Base-by-base conservation (phyloP, 2,888 invertebrate species). In the Rhodophaea formosa region DNA sequence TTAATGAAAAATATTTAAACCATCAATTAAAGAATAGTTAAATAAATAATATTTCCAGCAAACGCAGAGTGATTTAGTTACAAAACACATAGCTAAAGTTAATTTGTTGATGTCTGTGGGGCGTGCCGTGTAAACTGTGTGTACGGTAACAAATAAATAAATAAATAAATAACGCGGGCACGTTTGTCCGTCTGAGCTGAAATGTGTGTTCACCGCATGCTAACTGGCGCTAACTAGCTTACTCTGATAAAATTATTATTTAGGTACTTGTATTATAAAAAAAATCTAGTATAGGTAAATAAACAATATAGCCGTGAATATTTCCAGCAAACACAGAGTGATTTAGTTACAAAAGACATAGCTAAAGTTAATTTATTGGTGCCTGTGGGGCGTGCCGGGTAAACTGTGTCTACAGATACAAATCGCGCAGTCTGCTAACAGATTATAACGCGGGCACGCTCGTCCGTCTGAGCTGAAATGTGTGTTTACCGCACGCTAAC, bases 61-160 rank as follows among this genome's bases (percentile, higher is more conserved):
- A 23, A 23, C 3, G 5, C 23, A 23, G 23, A 23, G 23, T 23
- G 23, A 23, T 23, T 23, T 23, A 23, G 23, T 23, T 23, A 23
- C 23, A 23, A 23, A 23, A 23, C 3, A 23, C 5, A 23, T 23
- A 23, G 2, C 23, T 23, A 23, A 23, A 23, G 23, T 23, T 23
- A 23, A 23, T 23, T 23, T 23, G 23, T 23, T 23, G 2, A n/a
- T 2, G 23, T 23, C 23, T 23, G 23, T 23, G 23, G 45, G 45
- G 45, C 46, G 46, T 23, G 5, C n/a, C 29, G n/a, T 23, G 29
- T 29, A 29, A 1, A 46, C 10, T 45, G 45, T 16, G 45, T 8
- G 23, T 23, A 46, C 46, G 23, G 46, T 46, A 46, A 46, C 29
- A 46, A 23, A 46, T 46, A n/a, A n/a, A n/a, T n/a, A n/a, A n/a